These are phyloP conservation scores for Esox lucius DNA, from an alignment of 2,797 vertebrate species.

Conservation along the genomic window DNA sequence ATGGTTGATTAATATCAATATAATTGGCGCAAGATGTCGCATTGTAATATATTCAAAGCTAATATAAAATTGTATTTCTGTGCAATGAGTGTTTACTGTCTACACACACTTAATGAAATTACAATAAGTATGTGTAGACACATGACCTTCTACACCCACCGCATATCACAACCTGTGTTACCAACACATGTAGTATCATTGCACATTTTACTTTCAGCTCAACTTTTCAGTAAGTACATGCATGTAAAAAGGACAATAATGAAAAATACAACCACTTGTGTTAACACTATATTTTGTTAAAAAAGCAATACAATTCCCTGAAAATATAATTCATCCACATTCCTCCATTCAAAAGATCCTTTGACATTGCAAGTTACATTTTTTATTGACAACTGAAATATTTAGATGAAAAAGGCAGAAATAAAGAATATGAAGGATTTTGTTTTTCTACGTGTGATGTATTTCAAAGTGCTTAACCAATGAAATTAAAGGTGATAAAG, in stretches of 20 bases:
- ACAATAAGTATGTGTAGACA: no score
- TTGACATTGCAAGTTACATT: neutral
- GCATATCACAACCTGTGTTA: no score
- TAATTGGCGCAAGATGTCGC: neutral
- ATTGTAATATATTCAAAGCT: constrained; percentile 10
- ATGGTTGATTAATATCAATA: neutral
- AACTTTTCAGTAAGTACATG: neutral
- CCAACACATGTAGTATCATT: neutral
- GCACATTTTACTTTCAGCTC: neutral
- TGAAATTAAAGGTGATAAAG: no score
- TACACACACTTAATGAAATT: no score
- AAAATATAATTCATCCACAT: neutral
- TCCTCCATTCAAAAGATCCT: neutral
- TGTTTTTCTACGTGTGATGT: neutral
- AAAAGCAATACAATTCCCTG: neutral
- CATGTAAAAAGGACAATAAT: neutral
- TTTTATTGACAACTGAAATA: neutral
- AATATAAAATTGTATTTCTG: neutral
- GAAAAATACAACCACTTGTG: neutral
- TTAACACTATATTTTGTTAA: neutral
- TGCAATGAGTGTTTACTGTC: neutral
- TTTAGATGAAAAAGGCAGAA: neutral
- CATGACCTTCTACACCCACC: no score
- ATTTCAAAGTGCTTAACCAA: no score
- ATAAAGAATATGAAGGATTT: neutral